These are phyloP conservation scores for Leptestheria dahalacensis DNA, from an alignment of 1,140 invertebrate species.

Conservation along the genomic window DNA sequence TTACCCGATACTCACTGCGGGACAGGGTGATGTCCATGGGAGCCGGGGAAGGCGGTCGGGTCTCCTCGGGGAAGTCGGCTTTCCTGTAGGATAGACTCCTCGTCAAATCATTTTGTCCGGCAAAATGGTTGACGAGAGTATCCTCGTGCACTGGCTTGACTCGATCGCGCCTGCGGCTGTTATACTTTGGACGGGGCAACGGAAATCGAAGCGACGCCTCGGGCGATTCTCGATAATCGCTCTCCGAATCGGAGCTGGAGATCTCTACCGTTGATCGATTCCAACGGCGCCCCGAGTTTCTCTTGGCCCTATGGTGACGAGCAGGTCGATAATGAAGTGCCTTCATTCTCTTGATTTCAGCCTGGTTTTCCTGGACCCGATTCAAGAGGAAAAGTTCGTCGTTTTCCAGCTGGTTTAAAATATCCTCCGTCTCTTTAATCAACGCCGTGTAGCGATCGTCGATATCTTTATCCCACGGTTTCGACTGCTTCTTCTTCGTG, in stretches of 20 bases:
- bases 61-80: background rate
- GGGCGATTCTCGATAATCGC: background rate
- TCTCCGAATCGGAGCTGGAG: background rate
- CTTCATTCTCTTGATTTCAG: background rate
- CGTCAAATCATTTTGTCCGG: background rate
- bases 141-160: background rate
- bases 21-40: background rate
- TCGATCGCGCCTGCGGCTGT: background rate
- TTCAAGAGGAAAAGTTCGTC: constrained; percentile 7
- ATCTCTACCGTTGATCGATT: background rate
- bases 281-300: background rate
- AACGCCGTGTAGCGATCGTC: constrained; percentile 9
- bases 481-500: background rate
- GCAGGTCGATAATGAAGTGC: background rate
- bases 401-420: constrained; percentile 7
- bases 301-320: background rate
- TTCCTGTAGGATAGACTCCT: background rate
- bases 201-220: background rate
- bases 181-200: background rate
- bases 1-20: background rate
- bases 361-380: constrained; percentile 1
- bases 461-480: background rate
- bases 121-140: background rate
- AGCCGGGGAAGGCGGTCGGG: constrained; percentile 3
- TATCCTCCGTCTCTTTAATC: constrained; percentile 12